phyloP scores from a whole-genome alignment of 1,140 invertebrate genomes.

The Heliconius himera region DNA sequence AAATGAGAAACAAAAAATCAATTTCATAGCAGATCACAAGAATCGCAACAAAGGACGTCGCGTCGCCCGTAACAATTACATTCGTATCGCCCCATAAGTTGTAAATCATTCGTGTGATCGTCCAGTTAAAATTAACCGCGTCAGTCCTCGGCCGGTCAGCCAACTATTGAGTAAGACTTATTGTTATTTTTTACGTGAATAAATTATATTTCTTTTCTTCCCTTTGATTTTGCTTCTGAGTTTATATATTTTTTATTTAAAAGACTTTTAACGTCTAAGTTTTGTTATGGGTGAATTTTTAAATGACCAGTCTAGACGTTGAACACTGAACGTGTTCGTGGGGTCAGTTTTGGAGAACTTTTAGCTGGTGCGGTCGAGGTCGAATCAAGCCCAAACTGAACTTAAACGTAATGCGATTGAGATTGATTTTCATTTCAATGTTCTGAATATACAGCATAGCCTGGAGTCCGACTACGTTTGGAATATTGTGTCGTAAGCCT shows the following conservation, averaged over 20 bases:
- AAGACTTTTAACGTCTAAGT: not conserved
- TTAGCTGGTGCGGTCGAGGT: too few species aligned
- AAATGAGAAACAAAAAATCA: not conserved
- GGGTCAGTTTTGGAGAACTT: too few species aligned
- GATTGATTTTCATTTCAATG: too few species aligned
- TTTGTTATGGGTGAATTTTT: not conserved
- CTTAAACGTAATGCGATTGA: too few species aligned
- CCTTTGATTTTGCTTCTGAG: not conserved
- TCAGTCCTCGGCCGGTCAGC: not conserved
- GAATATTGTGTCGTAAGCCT: too few species aligned
- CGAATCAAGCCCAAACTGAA: too few species aligned
- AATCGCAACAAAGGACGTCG: constrained; percentile 5
- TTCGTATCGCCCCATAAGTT: constrained; percentile 2
- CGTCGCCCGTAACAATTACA: not conserved
- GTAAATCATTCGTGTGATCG: constrained; percentile 24
- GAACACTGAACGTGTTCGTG: too few species aligned
- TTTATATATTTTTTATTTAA: not conserved
- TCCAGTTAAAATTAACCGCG: constrained; percentile 24
- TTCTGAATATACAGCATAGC: too few species aligned
- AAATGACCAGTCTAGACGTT: not conserved
- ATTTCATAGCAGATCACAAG: not conserved
- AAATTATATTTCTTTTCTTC: not conserved
- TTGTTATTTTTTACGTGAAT: constrained; percentile 12
- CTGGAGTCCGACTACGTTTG: too few species aligned
- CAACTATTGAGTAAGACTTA: constrained; percentile 21